Evolutionary conservation across 2,113 vertebrate species (phyloP), one percentile per base, ranked within the genome.

Genomic region (Pantherophis guttatus): DNA sequence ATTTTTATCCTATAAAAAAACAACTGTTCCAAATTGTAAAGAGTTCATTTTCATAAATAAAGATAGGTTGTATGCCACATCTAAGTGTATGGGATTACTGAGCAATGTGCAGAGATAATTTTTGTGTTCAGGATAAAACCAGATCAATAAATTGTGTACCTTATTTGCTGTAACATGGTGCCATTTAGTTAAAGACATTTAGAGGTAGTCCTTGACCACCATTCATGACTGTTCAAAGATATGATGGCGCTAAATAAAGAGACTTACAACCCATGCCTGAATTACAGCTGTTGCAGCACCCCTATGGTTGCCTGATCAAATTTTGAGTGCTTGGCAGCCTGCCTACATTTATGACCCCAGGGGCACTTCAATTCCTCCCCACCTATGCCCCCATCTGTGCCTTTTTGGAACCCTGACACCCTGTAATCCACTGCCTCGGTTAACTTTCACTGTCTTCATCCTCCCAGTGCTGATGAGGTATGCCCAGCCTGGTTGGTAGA

Each of bases 161-260:
- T 75, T 33, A 17, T 75, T 75, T 92, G 94, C 55, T 90, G 58
- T 54, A 88, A 95, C 4, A 55, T 93, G 94, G 90, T 44, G 91
- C 24, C 91, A 90, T 44, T 94, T 48, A 92, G 91, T 81, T 65
- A 96, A 62, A 95, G 91, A 90, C 58, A 91, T 70, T 70, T 70
- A 33, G 12, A 65, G 4, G 26, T n/a, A n/a, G 29, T 65, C 29
- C 4, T 70, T 70, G n/a, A 70, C 13, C 29, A n/a, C 29, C 65
- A 70, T 70, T 70, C 13, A 2, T 70, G 65, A 70, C 29, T 33
- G 29, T 70, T 70, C 13, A 70, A 70, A 70, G 13, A 70, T 70
- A 70, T 70, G 29, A 70, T 70, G 65, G 65, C 2, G 2, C 12
- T 70, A 29, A 33, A 70, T 33, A 10, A 7, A 62, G 24, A 70